Conservation (phyloP, 2,113 vertebrate species). For the Nanger granti region DNA sequence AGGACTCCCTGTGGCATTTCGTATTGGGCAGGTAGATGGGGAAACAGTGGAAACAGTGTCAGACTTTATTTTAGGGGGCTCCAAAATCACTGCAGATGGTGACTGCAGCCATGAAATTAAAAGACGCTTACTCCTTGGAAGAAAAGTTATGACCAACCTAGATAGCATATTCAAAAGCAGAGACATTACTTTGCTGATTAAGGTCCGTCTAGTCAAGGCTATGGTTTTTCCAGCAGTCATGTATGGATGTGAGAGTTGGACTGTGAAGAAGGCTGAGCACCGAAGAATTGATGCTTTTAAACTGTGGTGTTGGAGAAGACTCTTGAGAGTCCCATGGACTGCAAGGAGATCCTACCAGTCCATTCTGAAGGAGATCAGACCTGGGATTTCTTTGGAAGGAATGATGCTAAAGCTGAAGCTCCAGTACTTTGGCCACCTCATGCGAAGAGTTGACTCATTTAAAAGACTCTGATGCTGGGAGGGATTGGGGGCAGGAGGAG, state of each 20-base stretch:
- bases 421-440: not conserved
- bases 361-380: not conserved
- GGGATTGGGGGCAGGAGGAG: not conserved
- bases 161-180: not conserved
- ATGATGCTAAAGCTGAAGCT: not conserved
- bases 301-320: not conserved
- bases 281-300: rapidly evolving
- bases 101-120: not conserved
- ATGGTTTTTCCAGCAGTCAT: not conserved
- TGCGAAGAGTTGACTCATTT: not conserved
- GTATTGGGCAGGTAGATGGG: not conserved
- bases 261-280: too few relatives aligned
- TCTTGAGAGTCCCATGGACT: not conserved
- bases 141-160: not conserved
- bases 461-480: not conserved
- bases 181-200: not conserved
- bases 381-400: not conserved
- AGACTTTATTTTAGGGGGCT: not conserved
- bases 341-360: not conserved
- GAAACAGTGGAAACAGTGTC: not conserved
- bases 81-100: not conserved
- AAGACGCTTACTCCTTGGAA: rapidly evolving
- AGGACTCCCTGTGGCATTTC: not conserved
- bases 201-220: too few relatives aligned
- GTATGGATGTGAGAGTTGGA: not conserved